These are phyloP conservation scores for Crenuchus spilurus DNA, from an alignment of 2,797 vertebrate genomes.

Conservation along the genomic window DNA sequence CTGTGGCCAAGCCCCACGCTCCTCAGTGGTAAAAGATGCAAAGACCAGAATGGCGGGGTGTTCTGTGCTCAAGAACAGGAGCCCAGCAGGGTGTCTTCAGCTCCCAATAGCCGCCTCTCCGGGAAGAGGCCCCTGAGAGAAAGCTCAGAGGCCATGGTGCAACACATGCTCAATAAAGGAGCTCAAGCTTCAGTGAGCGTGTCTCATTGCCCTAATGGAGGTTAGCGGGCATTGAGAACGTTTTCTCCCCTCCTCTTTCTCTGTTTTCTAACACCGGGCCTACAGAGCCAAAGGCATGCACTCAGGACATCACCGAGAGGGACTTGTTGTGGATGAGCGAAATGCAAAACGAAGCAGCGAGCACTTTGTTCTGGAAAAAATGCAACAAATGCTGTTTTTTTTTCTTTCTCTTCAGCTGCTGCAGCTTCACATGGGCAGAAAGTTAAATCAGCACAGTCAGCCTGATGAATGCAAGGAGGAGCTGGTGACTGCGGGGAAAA, in stretches of 20 bases:
- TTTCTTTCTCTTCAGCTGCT: constrained; percentile 16
- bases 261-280: not conserved
- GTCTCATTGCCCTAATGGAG: constrained; percentile 67
- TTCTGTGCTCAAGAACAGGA: constrained; percentile 69
- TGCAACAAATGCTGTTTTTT: constrained; percentile 21
- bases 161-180: constrained; percentile 77
- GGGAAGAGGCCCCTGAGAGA: constrained; percentile 72
- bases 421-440: constrained; percentile 29
- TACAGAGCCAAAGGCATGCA: not conserved
- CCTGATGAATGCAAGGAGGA: constrained; percentile 32
- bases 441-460: constrained; percentile 34
- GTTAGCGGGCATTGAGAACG: constrained; percentile 53
- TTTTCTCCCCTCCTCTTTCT: constrained; percentile 10
- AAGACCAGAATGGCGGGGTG: constrained; percentile 62
- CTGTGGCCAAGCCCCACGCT: constrained; percentile 71
- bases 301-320: not conserved
- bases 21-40: constrained; percentile 77
- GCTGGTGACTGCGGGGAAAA: constrained; percentile 9
- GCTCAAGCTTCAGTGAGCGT: constrained; percentile 73
- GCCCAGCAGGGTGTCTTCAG: constrained; percentile 69
- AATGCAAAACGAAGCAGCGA: constrained; percentile 37
- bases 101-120: constrained; percentile 72
- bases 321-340: constrained; percentile 9
- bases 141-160: constrained; percentile 73
- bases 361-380: constrained; percentile 19